A percentile compares a stretch with the other conserved stretches of the same genome.
Evolutionary conservation across 2,888 invertebrate genomes (phyloP).

Genomic region (Malthinus flaveolus): DNA sequence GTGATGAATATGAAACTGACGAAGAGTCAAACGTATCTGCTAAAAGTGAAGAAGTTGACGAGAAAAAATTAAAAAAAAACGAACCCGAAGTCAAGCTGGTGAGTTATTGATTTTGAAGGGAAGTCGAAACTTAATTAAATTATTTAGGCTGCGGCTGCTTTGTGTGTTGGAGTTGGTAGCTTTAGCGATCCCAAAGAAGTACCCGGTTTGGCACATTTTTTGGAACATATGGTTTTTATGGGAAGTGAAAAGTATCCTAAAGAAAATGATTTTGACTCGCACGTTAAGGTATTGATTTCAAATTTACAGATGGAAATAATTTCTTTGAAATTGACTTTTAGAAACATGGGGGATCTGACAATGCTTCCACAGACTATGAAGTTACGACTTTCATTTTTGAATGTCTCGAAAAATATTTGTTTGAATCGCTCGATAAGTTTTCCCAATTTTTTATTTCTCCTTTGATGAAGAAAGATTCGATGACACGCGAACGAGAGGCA

Average conservation of each 20-base stretch:
- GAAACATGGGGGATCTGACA: constrained; percentile 84
- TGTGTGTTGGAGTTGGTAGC: constrained; percentile 76
- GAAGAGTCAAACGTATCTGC: constrained; percentile 37
- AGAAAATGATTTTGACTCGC: constrained; percentile 84
- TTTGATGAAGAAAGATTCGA: constrained; percentile 80
- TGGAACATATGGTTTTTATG: constrained; percentile 95
- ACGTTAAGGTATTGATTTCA: constrained; percentile 65
- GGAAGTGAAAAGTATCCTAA: constrained; percentile 86
- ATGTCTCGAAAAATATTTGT: constrained; percentile 77
- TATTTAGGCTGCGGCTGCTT: constrained; percentile 70
- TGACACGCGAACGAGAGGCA: constrained; percentile 84
- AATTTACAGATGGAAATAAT: neutral
- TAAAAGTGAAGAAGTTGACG: neutral
- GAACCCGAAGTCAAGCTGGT: neutral
- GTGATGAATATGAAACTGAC: constrained; percentile 26
- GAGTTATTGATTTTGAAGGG: neutral
- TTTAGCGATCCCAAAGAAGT: constrained; percentile 78
- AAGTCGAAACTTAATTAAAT: neutral
- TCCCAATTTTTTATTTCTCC: constrained; percentile 88
- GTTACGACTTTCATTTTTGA: constrained; percentile 89
- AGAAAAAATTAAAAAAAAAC: neutral
- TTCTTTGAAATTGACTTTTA: constrained; percentile 42
- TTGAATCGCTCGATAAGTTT: constrained; percentile 80
- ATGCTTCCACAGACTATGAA: constrained; percentile 87
- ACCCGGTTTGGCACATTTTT: constrained; percentile 82